These are phyloP conservation scores for Galbula dea DNA, from an alignment of 2,113 vertebrate species.

Conservation along the genomic window DNA sequence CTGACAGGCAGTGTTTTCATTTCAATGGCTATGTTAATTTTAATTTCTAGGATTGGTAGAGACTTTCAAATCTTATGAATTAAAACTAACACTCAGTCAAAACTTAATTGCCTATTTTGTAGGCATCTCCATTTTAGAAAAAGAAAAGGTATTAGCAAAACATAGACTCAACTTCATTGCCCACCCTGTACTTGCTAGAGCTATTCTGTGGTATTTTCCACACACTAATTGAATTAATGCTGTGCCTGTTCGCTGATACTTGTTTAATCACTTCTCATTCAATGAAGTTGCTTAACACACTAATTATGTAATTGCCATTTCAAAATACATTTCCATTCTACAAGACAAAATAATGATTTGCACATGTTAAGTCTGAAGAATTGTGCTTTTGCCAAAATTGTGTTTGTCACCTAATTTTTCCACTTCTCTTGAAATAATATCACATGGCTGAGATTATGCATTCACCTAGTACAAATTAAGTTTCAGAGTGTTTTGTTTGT, in stretches of 20 bases:
- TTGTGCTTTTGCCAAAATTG: slow-evolving; percentile 11
- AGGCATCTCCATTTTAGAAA: neutral
- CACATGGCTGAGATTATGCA: neutral
- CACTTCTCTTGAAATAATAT: neutral
- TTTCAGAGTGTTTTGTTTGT: neutral
- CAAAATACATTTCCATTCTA: slow-evolving; percentile 11
- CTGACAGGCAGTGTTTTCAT: neutral
- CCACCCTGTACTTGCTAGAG: neutral
- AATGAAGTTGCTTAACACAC: slow-evolving; percentile 10
- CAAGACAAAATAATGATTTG: slow-evolving; percentile 39
- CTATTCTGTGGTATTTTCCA: neutral
- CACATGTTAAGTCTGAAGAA: slow-evolving; percentile 28
- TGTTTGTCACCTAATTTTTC: slow-evolving; percentile 41
- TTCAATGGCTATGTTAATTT: neutral
- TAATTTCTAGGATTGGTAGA: neutral
- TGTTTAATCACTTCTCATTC: slow-evolving; percentile 32
- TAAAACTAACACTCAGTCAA: neutral
- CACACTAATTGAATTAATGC: neutral
- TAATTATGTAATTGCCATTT: slow-evolving; percentile 51
- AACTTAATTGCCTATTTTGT: neutral
- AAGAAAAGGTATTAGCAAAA: neutral
- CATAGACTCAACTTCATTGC: neutral
- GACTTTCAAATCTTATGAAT: neutral
- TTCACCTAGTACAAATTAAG: neutral
- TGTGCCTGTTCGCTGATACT: neutral